Evolutionary conservation across 2,113 vertebrate species (phyloP).

Genomic region (Eira barbara): DNA sequence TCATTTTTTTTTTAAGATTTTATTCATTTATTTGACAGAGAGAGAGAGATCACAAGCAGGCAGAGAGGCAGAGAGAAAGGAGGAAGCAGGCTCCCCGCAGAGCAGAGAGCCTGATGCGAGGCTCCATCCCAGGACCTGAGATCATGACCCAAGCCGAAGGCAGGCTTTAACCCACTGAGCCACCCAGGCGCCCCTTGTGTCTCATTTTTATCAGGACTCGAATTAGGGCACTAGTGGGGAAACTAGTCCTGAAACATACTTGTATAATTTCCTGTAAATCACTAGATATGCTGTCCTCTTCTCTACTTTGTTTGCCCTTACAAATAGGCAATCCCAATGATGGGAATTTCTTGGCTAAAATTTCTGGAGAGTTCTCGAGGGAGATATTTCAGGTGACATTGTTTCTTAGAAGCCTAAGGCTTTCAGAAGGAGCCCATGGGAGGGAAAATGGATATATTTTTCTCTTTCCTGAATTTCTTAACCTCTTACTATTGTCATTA

Average conservation of each 20-base stretch:
- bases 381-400: background rate
- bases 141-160: too few species aligned
- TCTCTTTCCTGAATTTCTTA: background rate
- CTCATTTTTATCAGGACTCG: background rate
- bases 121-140: too few species aligned
- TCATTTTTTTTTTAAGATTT: too few species aligned
- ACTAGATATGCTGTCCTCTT: background rate
- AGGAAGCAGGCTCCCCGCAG: too few species aligned
- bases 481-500: background rate
- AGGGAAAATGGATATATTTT: background rate
- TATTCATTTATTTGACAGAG: too few species aligned
- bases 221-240: background rate
- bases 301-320: background rate
- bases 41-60: too few species aligned
- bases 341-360: background rate
- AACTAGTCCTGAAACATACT: background rate
- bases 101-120: too few species aligned
- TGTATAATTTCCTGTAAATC: background rate
- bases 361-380: background rate
- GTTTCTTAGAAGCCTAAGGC: background rate
- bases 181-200: too few species aligned
- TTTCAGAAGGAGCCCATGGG: background rate
- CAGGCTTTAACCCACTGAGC: too few species aligned
- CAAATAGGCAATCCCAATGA: background rate
- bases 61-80: too few species aligned